Percentiles rank a stretch among this genome's conserved stretches.
phyloP scores from a whole-genome alignment of 23 tunicate species.

The Styela clava region DNA sequence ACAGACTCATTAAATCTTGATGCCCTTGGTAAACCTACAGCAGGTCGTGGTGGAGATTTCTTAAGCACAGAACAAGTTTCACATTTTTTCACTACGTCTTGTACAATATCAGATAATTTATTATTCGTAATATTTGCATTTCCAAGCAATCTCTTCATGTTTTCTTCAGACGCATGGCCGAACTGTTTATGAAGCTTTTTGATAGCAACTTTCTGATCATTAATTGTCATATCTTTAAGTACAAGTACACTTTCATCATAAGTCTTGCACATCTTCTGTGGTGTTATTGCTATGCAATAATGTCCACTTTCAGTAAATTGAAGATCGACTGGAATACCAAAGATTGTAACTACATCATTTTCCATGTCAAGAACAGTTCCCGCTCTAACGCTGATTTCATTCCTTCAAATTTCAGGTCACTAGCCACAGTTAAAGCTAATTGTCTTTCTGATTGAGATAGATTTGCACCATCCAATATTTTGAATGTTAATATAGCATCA shows the following conservation, averaged over 20 bases:
- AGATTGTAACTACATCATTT: slow-evolving; percentile 14
- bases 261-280: neutral
- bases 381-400: neutral
- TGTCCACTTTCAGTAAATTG: slow-evolving; percentile 24
- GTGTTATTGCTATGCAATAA: slow-evolving; percentile 26
- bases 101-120: neutral
- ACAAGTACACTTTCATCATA: neutral
- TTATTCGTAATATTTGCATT: slow-evolving; percentile 1
- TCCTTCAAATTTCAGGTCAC: neutral
- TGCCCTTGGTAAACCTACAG: slow-evolving; percentile 22
- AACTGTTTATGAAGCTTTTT: slow-evolving; percentile 22
- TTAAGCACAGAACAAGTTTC: too few relatives aligned
- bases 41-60: too few relatives aligned
- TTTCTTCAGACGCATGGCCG: slow-evolving; percentile 23
- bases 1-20: slow-evolving; percentile 17
- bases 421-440: neutral
- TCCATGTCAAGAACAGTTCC: neutral
- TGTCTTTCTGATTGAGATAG: neutral
- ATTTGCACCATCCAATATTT: neutral
- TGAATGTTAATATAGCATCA: slow-evolving; percentile 30
- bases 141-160: neutral
- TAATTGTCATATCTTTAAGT: too few relatives aligned
- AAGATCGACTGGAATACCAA: slow-evolving; percentile 10
- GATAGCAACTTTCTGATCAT: neutral
- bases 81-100: slow-evolving; percentile 9